Evolutionary conservation across 2,113 vertebrate species (phyloP).

Genomic region (Festucalex cinctus): DNA sequence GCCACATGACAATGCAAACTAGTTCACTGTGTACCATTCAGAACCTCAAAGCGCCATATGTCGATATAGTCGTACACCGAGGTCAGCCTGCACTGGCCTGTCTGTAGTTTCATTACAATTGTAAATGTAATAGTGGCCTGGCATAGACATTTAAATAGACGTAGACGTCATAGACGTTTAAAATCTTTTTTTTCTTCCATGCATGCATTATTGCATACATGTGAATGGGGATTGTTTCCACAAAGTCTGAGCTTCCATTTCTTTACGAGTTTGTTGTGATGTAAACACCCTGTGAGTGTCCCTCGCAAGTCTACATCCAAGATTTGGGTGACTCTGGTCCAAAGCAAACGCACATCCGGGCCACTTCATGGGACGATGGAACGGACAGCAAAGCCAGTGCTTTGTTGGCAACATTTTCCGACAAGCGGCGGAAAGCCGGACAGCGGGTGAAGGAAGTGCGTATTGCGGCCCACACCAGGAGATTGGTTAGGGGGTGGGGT

Average conservation of each 20-base stretch:
- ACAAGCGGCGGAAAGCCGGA: slow-evolving; percentile 10
- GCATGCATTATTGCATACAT: neutral
- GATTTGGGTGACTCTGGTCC: neutral
- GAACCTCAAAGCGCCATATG: too few relatives aligned
- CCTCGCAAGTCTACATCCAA: slow-evolving; percentile 6
- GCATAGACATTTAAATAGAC: too few relatives aligned
- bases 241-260: neutral
- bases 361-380: slow-evolving; percentile 1
- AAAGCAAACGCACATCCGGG: neutral
- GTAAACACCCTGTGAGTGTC: neutral
- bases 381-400: slow-evolving; percentile 3
- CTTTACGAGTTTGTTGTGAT: neutral
- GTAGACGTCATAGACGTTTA: too few relatives aligned
- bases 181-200: neutral
- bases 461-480: slow-evolving; percentile 36
- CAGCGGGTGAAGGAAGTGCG: slow-evolving; percentile 38
- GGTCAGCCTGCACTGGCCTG: too few relatives aligned
- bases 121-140: too few relatives aligned
- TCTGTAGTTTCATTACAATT: too few relatives aligned
- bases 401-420: slow-evolving; percentile 24
- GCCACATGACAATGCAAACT: too few relatives aligned
- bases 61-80: too few relatives aligned
- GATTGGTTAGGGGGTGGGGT: neutral
- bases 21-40: too few relatives aligned
- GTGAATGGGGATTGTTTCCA: neutral